Percentiles rank a stretch among this genome's conserved stretches.
Evolutionary conservation across 2,797 vertebrate genomes (phyloP).

Genomic region (Sebastes hopkinsi): DNA sequence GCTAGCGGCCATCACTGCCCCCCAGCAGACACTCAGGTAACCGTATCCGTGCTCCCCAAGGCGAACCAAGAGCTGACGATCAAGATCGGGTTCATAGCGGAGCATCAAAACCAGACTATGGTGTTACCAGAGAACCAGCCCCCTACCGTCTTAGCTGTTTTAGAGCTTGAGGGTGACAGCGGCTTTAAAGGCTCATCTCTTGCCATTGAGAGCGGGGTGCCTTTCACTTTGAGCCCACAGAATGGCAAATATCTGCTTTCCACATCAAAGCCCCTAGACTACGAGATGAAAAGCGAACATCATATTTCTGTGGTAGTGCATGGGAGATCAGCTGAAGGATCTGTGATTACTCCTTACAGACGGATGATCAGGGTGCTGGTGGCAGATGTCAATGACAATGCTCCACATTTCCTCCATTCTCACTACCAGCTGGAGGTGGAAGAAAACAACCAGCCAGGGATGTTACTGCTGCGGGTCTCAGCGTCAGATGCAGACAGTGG

Average conservation of each 20-base stretch:
- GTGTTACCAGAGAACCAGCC: conserved; percentile 84
- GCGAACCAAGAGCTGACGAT: conserved; percentile 68
- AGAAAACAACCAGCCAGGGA: conserved; percentile 82
- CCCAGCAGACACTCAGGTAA: conserved; percentile 80
- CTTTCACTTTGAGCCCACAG: conserved; percentile 81
- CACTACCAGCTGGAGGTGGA: conserved; percentile 74
- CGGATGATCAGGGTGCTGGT: conserved; percentile 74
- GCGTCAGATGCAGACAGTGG: conserved; percentile 81
- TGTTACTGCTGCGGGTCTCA: conserved; percentile 67
- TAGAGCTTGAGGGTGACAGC: conserved; percentile 78
- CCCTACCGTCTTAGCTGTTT: conserved; percentile 80
- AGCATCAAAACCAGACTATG: conserved; percentile 79
- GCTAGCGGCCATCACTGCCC: conserved; percentile 77
- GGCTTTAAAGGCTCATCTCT: conserved; percentile 67
- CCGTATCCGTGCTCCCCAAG: conserved; percentile 75
- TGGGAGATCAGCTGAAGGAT: conserved; percentile 41
- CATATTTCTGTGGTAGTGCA: conserved; percentile 71
- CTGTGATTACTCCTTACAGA: conserved; percentile 33
- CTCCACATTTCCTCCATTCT: conserved; percentile 74
- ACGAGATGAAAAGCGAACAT: conserved; percentile 79
- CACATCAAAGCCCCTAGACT: conserved; percentile 82
- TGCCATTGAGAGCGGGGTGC: conserved; percentile 76
- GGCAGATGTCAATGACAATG: conserved; percentile 84
- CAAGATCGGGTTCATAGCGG: conserved; percentile 83
- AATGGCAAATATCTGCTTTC: conserved; percentile 83